Conservation (phyloP, 2,113 vertebrate genomes). For the Mola mola region DNA sequence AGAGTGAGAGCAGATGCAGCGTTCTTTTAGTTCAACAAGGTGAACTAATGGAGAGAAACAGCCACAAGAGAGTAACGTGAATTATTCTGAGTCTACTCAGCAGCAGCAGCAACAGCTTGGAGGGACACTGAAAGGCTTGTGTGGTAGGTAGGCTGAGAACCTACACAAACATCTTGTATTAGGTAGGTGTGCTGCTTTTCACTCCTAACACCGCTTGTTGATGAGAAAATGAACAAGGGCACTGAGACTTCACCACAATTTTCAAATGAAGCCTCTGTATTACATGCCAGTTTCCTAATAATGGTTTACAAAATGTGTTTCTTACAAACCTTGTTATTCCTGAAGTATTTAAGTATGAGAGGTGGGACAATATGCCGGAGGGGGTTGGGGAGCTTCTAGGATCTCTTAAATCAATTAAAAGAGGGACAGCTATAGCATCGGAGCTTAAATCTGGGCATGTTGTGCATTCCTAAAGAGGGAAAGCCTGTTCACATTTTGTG, state of each 20-base stretch:
- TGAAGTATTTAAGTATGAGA: conserved; percentile 10
- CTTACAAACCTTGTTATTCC: neutral
- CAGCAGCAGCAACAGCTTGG: neutral
- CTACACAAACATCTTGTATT: too few relatives aligned
- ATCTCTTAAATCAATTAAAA: conserved; percentile 45
- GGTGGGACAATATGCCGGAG: conserved; percentile 2
- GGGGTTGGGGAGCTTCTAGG: neutral
- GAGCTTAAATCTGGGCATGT: conserved; percentile 37
- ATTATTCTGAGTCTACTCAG: conserved; percentile 21
- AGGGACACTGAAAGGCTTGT: conserved; percentile 26
- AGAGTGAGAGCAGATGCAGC: conserved; percentile 13
- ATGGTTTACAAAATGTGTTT: neutral
- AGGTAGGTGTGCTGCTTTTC: conserved; percentile 42
- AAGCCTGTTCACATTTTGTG: conserved; percentile 2
- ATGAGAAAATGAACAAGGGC: conserved; percentile 11
- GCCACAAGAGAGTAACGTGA: neutral
- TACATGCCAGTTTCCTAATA: neutral
- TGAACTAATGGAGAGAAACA: conserved; percentile 3
- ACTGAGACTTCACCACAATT: neutral
- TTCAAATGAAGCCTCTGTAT: neutral
- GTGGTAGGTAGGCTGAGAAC: too few relatives aligned
- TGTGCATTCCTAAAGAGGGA: conserved; percentile 31
- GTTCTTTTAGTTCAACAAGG: conserved; percentile 28
- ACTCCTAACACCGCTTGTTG: conserved; percentile 10
- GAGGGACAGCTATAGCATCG: conserved; percentile 44